Percentiles rank a stretch among this genome's conserved stretches.
Conservation (phyloP, 2,888 invertebrate species). For the Sinelater perroti region DNA sequence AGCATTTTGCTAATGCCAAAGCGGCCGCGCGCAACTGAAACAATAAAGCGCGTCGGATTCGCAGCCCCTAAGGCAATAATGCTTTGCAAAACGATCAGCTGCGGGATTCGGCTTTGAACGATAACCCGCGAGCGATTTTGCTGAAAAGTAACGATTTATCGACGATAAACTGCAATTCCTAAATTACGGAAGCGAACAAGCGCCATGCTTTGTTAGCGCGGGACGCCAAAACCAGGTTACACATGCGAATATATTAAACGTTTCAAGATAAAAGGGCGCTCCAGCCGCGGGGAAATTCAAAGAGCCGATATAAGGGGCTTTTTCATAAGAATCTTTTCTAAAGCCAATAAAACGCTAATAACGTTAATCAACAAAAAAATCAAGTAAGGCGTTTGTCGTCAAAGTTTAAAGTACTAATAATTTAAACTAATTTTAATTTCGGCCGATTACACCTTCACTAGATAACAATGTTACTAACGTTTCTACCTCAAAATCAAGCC, state of each 20-base stretch:
- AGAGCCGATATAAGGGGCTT: too few relatives aligned
- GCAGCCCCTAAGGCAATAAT: background rate
- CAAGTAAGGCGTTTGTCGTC: too few relatives aligned
- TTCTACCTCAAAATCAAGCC: constrained; percentile 23
- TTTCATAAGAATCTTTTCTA: too few relatives aligned
- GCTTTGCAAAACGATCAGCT: background rate
- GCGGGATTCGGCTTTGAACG: constrained; percentile 2
- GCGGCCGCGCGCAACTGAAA: background rate
- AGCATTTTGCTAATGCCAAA: constrained; percentile 5
- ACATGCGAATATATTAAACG: constrained; percentile 24
- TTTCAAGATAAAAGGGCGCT: constrained; percentile 22
- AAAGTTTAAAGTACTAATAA: too few relatives aligned
- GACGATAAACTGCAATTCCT: constrained; percentile 10
- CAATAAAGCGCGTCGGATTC: background rate
- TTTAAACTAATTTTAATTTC: too few relatives aligned
- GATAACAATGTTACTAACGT: too few relatives aligned
- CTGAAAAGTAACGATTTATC: constrained; percentile 11
- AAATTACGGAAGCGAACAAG: constrained; percentile 17
- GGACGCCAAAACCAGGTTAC: constrained; percentile 19
- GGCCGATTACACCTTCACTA: too few relatives aligned
- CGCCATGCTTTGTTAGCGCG: constrained; percentile 24
- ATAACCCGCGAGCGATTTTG: background rate
- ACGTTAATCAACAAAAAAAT: constrained; percentile 13
- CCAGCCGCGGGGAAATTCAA: constrained; percentile 1
- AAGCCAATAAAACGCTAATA: constrained; percentile 17